Evolutionary conservation across 2,888 invertebrate species (phyloP), one percentile per base, ranked within the genome.

Genomic region (Mantis religiosa): DNA sequence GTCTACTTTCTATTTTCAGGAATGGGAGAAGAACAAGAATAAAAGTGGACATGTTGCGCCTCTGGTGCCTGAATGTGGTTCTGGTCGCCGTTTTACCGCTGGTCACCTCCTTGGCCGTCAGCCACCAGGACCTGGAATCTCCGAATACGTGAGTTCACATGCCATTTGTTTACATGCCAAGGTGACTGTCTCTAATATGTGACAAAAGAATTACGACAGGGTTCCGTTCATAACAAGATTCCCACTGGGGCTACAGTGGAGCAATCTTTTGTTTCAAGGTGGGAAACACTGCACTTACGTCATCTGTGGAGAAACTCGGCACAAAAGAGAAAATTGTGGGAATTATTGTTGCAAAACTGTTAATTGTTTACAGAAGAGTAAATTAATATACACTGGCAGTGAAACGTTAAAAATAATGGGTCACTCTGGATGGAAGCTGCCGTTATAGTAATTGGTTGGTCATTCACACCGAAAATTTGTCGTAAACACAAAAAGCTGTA

Each of bases 101-200:
- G 25, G 85, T 41, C 83, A 27, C 82, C n/a, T 83, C 85, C 82
- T 88, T 91, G n/a, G 89, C 91, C 20, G 91, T 92, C 88, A 92
- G 91, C 88, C 92, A 92, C 87, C 91, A 89, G 90, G 92, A 92
- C 87, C 91, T 92, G 7, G 92, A 92, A 90, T 90, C 90, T 25
- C 91, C 91, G 82, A 91, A 91, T 90, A 91, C 90, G 92, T 92
- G 89, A 90, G 91, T 91, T 8, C 84, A 28, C 9, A 47, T 83
- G 30, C 83, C 6, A 41, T 41, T 34, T 41, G 41, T 41, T 41
- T 41, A 41, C 12, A 41, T 41, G 41, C 41, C 41, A 41, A 41
- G 41, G 41, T 41, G 12, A 41, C 41, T 41, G 41, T 41, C 41
- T 41, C 41, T 41, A 41, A 71, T 71, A 20, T 71, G 54, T 71